These are phyloP conservation scores for Megalopta genalis DNA, from an alignment of 1,140 invertebrate genomes.

Conservation along the genomic window DNA sequence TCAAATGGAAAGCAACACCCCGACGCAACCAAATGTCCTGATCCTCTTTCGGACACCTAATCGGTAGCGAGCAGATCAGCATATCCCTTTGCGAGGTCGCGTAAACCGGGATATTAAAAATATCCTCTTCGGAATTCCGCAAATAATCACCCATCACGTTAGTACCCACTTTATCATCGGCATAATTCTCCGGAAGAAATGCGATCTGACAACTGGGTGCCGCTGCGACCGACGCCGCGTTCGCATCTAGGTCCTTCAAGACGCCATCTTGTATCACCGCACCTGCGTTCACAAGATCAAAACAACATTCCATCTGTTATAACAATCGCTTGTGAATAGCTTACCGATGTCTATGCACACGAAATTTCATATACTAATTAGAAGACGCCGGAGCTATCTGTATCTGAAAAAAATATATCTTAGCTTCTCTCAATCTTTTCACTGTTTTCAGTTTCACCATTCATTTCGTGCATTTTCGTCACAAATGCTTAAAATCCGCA, in stretches of 20 bases:
- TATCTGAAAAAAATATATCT: too few species aligned
- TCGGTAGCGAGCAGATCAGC: slow-evolving; percentile 73
- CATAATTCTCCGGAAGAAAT: slow-evolving; percentile 62
- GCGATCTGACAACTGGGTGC: slow-evolving; percentile 70
- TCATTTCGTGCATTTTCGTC: too few species aligned
- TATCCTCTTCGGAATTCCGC: slow-evolving; percentile 25
- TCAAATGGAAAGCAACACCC: slow-evolving; percentile 72
- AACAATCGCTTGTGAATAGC: too few species aligned
- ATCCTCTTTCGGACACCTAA: slow-evolving; percentile 65
- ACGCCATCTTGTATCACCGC: slow-evolving; percentile 69
- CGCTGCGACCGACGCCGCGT: slow-evolving; percentile 68
- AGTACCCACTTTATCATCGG: neutral
- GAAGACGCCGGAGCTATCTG: too few species aligned
- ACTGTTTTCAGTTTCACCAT: too few species aligned
- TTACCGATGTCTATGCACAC: too few species aligned
- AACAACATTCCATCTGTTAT: too few species aligned
- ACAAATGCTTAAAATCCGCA: too few species aligned
- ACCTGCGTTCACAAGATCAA: slow-evolving; percentile 58
- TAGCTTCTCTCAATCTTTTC: too few species aligned
- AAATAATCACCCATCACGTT: slow-evolving; percentile 18
- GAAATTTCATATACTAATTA: too few species aligned
- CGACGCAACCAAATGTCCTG: slow-evolving; percentile 72
- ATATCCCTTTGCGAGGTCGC: slow-evolving; percentile 66
- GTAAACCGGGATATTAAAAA: slow-evolving; percentile 72
- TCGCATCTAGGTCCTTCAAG: slow-evolving; percentile 69